phyloP scores from a whole-genome alignment of 37 sponge, comb jelly and placozoan genomes.

The Amphimedon queenslandica region DNA sequence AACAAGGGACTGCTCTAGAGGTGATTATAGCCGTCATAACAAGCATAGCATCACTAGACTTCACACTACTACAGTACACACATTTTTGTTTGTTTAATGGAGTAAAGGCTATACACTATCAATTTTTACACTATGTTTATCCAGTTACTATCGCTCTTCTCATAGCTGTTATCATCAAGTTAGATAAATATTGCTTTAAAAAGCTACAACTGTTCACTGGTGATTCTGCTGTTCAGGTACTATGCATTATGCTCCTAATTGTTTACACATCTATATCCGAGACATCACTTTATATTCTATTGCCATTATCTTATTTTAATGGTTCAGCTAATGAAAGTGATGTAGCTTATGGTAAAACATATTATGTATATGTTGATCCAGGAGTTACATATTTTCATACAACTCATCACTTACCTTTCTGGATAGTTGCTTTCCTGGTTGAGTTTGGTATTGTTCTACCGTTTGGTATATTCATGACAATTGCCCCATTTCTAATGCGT shows the following conservation, averaged over 20 bases:
- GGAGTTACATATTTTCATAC: not conserved
- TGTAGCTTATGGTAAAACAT: not conserved
- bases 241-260: constrained; percentile 1
- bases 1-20: not conserved
- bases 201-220: not conserved
- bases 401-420: not conserved
- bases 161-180: not conserved
- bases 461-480: not conserved
- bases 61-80: not conserved
- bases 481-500: not conserved
- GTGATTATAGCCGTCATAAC: not conserved
- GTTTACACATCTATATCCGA: not conserved
- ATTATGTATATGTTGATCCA: constrained; percentile 11
- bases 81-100: not conserved
- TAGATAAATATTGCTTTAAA: not conserved
- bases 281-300: not conserved
- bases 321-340: too few species aligned
- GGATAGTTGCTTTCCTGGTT: constrained; percentile 2
- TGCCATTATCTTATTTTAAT: not conserved
- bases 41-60: not conserved
- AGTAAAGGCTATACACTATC: not conserved
- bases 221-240: not conserved
- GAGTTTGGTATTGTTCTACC: not conserved
- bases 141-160: not conserved
- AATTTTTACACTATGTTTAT: not conserved